Evolutionary conservation across 1,140 invertebrate species (phyloP), one percentile per base, ranked within the genome.

Genomic region (Andrena cerasifolii): DNA sequence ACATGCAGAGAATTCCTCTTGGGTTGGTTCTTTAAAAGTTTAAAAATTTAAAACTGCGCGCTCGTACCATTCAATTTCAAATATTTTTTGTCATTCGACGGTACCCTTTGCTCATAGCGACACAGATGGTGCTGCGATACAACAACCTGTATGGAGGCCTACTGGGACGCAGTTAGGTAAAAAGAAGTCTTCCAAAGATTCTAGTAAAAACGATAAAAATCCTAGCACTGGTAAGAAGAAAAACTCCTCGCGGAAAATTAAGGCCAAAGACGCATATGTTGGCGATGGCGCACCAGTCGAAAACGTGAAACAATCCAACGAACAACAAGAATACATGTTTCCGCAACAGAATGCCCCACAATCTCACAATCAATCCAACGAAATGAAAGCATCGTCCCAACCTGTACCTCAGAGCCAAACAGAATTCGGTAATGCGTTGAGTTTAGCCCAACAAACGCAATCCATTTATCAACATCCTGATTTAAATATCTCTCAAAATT

Each of bases 141-240:
- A 92, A 47, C 91, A 93, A 58, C 86, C 92, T 31, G 91, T 93
- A 8, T 93, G 92, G 92, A 86, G 92, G 28, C 89, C 91, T 6
- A 93, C 92, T 1, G 92, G 92, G 36, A 93, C 92, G 0, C 90
- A 92, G 36, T 84, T 92, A 31, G 91, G 91, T 51, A 92, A 89
- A 72, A 92, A 88, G 71, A 92, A 89, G 53, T 76, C 54, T 51
- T 33, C 61, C 63, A 91, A 87, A 73, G 74, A 83, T n/a, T 43
- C 49, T 8, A 68, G 21, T n/a, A 89, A 79, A 14, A 45, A 54
- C 0, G 88, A 87, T 49, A 86, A 63, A 45, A 79, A 36, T 36
- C 24, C 6, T n/a, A 2, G 6, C 14, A 43, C 33, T 16, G 7
- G 21, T 54, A 90, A 88, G 56, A 90, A 89, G 47, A 90, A 87